phyloP scores from a whole-genome alignment of 23 tunicate genomes.

The Diplosoma virens region DNA sequence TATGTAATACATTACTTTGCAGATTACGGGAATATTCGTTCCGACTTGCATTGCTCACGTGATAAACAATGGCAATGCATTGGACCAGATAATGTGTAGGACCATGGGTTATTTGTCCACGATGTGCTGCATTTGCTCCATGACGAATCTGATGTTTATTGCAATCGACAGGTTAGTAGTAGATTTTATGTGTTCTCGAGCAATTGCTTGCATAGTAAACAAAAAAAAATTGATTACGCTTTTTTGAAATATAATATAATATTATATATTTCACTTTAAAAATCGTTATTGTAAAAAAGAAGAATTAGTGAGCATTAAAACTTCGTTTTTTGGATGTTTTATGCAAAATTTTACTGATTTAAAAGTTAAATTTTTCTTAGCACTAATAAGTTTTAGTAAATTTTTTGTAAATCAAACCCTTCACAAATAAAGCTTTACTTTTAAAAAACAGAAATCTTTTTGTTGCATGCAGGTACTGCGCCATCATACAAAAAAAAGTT shows the following conservation, averaged over 20 bases:
- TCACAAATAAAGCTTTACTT: too few relatives aligned
- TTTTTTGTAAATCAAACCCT: too few relatives aligned
- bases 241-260: neutral
- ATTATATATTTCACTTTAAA: neutral
- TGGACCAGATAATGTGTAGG: neutral
- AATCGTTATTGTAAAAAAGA: neutral
- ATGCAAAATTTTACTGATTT: too few relatives aligned
- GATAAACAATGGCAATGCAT: conserved; percentile 15
- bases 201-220: neutral
- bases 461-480: conserved; percentile 65
- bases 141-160: conserved; percentile 39
- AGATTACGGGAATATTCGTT: conserved; percentile 34
- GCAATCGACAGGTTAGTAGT: conserved; percentile 62
- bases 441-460: too few relatives aligned
- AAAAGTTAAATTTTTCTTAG: too few relatives aligned
- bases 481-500: conserved; percentile 46
- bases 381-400: too few relatives aligned
- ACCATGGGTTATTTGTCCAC: conserved; percentile 36
- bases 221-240: neutral
- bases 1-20: too few relatives aligned
- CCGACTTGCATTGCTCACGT: conserved; percentile 53
- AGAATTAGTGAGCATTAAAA: neutral
- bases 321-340: neutral
- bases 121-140: conserved; percentile 36
- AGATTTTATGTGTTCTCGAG: neutral